phyloP scores from a whole-genome alignment of 2,797 vertebrate genomes.

The Argya squamiceps region DNA sequence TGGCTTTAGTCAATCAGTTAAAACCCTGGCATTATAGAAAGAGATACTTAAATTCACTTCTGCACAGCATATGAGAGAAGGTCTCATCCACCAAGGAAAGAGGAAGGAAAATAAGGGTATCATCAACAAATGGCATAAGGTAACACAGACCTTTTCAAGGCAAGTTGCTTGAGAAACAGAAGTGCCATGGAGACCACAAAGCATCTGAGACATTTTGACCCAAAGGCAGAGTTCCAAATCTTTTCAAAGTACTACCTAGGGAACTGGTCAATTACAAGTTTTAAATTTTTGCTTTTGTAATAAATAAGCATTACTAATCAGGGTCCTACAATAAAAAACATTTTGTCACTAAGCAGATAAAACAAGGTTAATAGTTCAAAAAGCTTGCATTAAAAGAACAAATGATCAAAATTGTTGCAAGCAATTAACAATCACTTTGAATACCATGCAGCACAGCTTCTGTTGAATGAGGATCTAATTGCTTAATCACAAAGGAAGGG shows the following conservation, averaged over 20 bases:
- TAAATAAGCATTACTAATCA: constrained; percentile 31
- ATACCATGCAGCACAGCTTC: neutral
- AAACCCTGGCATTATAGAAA: neutral
- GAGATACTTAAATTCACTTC: neutral
- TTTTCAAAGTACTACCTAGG: constrained; percentile 64
- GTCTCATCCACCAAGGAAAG: neutral
- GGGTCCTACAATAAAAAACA: constrained; percentile 17
- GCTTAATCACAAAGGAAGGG: constrained; percentile 18
- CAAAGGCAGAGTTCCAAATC: constrained; percentile 61
- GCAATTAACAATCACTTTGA: constrained; percentile 33
- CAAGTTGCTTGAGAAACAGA: constrained; percentile 65
- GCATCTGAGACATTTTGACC: constrained; percentile 67
- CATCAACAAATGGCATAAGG: constrained; percentile 43
- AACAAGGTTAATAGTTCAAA: constrained; percentile 48
- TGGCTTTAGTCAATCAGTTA: neutral
- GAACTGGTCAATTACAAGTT: constrained; percentile 56
- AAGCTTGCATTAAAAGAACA: constrained; percentile 1
- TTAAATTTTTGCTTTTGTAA: constrained; percentile 56
- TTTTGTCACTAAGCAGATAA: constrained; percentile 3
- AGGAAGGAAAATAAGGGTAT: constrained; percentile 26
- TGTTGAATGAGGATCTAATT: constrained; percentile 7
- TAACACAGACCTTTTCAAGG: constrained; percentile 57
- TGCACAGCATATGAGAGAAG: neutral
- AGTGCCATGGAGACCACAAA: constrained; percentile 66
- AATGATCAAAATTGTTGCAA: neutral